Evolutionary conservation across 2,888 invertebrate genomes (phyloP), one percentile per base, ranked within the genome.

Genomic region (Hesperia comma): DNA sequence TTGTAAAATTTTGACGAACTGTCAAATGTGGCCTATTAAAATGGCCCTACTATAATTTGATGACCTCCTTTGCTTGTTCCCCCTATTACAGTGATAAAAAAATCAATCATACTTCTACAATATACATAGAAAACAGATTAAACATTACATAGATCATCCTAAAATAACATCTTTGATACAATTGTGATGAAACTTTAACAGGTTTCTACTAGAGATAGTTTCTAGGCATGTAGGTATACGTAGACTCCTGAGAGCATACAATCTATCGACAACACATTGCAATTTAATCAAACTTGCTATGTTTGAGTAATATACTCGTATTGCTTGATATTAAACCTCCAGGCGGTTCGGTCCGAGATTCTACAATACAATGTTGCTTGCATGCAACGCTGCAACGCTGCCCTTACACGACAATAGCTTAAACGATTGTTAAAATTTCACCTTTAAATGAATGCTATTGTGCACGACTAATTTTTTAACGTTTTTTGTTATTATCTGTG

Each of bases 211-310:
- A 4, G 26, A 26, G 5, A 26, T 26, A 4, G 26, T 26, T 26
- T 26, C 26, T 26, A 26, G 26, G 26, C 26, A n/a, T n/a, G n/a
- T n/a, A n/a, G n/a, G n/a, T n/a, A n/a, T n/a, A n/a, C n/a, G n/a
- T n/a, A n/a, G n/a, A n/a, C n/a, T n/a, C 14, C 51, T 26, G 51
- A 51, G 12, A 51, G 8, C 21, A 51, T 21, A 51, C 7, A 12
- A 19, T 49, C 19, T 19, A 19, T 46, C 1, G 6, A 21, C 10
- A 26, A 21, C 21, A 21, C 14, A 51, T 14, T 21, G 21, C 26
- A 51, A 26, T 51, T 51, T 51, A 51, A 26, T 51, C 51, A 51
- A 51, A 51, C 51, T 51, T 51, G 51, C 21, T 51, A 51, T 51
- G 51, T 51, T 51, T 51, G 51, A 46, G 21, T 51, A 51, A 51